Evolutionary conservation across 2,797 vertebrate genomes (phyloP).

Genomic region (Neopelma chrysocephalum): DNA sequence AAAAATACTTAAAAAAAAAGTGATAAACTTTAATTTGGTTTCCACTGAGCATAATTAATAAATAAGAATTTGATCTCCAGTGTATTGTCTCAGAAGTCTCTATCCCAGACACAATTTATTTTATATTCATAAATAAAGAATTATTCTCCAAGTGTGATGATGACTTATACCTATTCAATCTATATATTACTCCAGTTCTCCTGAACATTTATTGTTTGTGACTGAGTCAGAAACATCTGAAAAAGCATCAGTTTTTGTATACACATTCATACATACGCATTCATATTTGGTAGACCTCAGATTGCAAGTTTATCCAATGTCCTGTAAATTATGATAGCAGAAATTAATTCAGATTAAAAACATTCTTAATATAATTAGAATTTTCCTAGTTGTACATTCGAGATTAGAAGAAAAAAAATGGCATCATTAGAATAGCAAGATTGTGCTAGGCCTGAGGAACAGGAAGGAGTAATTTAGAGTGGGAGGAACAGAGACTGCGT

Average conservation of each 20-base stretch:
- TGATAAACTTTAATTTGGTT: background rate
- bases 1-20: background rate
- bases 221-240: background rate
- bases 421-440: background rate
- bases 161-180: background rate
- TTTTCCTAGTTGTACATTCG: background rate
- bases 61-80: background rate
- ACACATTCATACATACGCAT: background rate
- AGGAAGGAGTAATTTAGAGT: background rate
- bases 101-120: background rate
- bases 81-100: background rate
- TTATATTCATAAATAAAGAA: background rate
- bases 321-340: background rate
- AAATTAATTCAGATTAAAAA: background rate
- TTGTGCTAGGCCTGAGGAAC: background rate
- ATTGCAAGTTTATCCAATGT: background rate
- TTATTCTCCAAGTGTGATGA: background rate
- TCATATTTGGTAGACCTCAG: background rate
- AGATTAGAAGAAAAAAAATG: background rate
- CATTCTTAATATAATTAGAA: background rate
- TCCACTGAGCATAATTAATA: background rate
- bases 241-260: background rate
- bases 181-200: background rate
- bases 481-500: background rate
- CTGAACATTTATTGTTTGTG: background rate